phyloP scores from a whole-genome alignment of 2,888 invertebrate genomes.

The Blomia tropicalis region DNA sequence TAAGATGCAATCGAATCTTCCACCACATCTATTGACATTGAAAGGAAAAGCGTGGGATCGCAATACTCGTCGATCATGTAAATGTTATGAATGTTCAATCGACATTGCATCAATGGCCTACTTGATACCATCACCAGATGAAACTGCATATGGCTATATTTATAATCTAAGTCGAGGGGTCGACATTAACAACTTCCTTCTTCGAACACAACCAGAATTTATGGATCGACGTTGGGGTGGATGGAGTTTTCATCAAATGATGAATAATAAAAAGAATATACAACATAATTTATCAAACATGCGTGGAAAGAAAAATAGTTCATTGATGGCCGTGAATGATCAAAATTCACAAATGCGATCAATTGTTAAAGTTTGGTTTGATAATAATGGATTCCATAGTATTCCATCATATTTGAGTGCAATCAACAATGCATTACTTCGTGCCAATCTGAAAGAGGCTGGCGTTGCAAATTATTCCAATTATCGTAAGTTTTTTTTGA shows the following conservation, averaged over 20 bases:
- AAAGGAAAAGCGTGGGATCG: constrained; percentile 19
- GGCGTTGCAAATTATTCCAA: constrained; percentile 29
- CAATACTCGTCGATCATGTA: constrained; percentile 7
- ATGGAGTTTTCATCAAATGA: constrained; percentile 24
- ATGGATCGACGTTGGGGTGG: constrained; percentile 31
- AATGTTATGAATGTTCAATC: constrained; percentile 15
- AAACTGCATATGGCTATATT: constrained; percentile 17
- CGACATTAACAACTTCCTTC: constrained; percentile 31
- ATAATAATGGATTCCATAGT: constrained; percentile 33
- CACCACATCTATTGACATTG: constrained; percentile 14
- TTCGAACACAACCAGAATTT: constrained; percentile 32
- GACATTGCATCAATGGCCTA: constrained; percentile 17
- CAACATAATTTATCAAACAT: neutral
- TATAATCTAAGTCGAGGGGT: constrained; percentile 19
- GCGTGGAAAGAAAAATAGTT: no score
- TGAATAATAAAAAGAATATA: neutral
- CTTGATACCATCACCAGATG: constrained; percentile 3
- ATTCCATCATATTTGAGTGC: constrained; percentile 32
- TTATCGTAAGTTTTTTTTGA: constrained; percentile 30
- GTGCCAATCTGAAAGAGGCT: constrained; percentile 29
- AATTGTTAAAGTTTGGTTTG: constrained; percentile 32
- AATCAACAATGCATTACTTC: constrained; percentile 32
- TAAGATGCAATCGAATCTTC: neutral
- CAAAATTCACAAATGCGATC: neutral
- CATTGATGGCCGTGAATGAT: neutral